Base-by-base conservation (phyloP, 2,113 vertebrate genomes). In the Phainopepla nitens region DNA sequence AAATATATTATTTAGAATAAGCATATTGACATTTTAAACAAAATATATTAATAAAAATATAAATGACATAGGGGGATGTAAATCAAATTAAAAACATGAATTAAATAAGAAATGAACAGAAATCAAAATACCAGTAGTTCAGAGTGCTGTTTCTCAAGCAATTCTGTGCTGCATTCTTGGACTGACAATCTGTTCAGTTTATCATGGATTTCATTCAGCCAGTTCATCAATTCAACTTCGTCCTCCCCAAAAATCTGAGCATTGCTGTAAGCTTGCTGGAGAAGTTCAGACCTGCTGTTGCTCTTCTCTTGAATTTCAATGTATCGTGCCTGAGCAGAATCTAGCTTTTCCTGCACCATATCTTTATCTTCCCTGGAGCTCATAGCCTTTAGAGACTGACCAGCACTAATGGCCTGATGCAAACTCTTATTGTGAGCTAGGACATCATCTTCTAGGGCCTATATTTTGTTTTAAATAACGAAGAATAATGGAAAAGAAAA, bases 161-260 rank as follows among this genome's bases (percentile, higher is more conserved):
- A 97, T 70, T 98, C 98, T 75, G 97, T 93, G 96, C 93, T 98
- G 98, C 98, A 98, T 89, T 99, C 99, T 95, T 98, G 98, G 93
- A 99, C 98, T 33, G 98, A 98, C 86, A 99, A 97, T 91, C 98
- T 98, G 93, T 95, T 97, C 96, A 99, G 98, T 93, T 97, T 98
- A 80, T 97, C 95, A 94, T 99, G 98, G 45, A 97, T 97, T 97
- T 99, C 99, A 42, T 97, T 98, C 91, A 99, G 98, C 99, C 99
- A 99, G 98, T 99, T 99, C 98, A 99, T 99, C 97, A 99, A 96
- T 70, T 99, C 99, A 96, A 99, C 99, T 97, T 99, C 99, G 1
- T 99, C 99, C 92, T 99, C 99, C 83, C 99, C 99, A 96, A 99
- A 99, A 96, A 99, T 98, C 97, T 98, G 99, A 91, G 99, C 99